A percentile compares a stretch with the other conserved stretches of the same genome.
phyloP scores from a whole-genome alignment of 2,888 invertebrate genomes.

The Scaptomyza cyrtandrae region DNA sequence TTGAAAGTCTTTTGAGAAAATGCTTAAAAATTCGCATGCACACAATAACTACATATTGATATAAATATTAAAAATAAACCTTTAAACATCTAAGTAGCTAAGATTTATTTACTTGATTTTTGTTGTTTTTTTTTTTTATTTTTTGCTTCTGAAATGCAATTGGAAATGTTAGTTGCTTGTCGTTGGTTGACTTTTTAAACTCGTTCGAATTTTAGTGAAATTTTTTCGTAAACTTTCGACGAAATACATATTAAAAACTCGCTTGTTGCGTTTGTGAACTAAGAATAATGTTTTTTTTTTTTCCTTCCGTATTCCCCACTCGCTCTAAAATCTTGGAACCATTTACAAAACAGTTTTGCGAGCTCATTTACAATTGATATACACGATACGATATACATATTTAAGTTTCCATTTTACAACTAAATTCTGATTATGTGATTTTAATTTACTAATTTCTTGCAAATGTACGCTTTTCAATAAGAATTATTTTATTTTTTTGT shows the following conservation, averaged over 20 bases:
- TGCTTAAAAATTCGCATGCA: conserved; percentile 43
- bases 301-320: neutral
- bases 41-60: conserved; percentile 51
- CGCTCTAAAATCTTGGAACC: conserved; percentile 12
- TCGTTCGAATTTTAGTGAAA: conserved; percentile 18
- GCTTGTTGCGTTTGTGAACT: neutral
- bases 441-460: conserved; percentile 64
- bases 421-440: conserved; percentile 68
- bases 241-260: conserved; percentile 33
- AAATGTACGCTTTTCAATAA: conserved; percentile 45
- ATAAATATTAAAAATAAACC: conserved; percentile 56
- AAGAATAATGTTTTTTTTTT: neutral
- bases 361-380: conserved; percentile 53
- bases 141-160: conserved; percentile 61
- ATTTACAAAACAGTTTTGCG: conserved; percentile 36
- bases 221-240: conserved; percentile 9
- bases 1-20: conserved; percentile 54
- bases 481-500: neutral
- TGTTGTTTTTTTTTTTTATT: conserved; percentile 44
- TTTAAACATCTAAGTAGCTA: conserved; percentile 54
- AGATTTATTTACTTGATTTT: conserved; percentile 1
- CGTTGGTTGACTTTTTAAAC: conserved; percentile 8
- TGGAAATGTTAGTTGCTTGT: conserved; percentile 56
- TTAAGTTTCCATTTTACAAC: conserved; percentile 47
- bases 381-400: conserved; percentile 14